Conservation (phyloP, 2,888 invertebrate genomes). For the Platycnemis pennipes region DNA sequence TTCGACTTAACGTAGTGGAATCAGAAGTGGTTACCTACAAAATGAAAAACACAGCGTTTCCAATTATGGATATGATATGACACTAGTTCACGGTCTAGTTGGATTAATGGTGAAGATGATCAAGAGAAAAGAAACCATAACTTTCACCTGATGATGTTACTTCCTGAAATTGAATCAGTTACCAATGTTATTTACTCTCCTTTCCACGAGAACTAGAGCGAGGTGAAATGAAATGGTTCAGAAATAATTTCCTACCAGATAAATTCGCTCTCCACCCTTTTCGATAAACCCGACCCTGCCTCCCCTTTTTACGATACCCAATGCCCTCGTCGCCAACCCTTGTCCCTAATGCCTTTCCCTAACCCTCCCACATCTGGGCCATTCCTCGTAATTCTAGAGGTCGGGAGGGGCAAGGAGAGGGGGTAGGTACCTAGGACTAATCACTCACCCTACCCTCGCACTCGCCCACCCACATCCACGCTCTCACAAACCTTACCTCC, state of each 20-base stretch:
- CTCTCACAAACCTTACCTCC: not conserved
- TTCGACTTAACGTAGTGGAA: too few species aligned
- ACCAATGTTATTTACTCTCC: not conserved
- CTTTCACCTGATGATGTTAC: not conserved
- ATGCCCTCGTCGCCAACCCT: not conserved
- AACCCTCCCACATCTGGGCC: not conserved
- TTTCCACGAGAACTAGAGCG: not conserved
- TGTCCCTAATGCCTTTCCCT: not conserved
- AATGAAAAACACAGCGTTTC: too few species aligned
- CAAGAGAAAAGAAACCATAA: too few species aligned
- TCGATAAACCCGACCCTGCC: too few species aligned
- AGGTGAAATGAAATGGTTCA: not conserved
- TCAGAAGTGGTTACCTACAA: too few species aligned
- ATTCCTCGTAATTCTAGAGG: slow-evolving; percentile 1
- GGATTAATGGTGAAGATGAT: too few species aligned
- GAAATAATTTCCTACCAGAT: not conserved
- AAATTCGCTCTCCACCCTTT: not conserved
- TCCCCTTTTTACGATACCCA: not conserved
- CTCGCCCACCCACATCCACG: not conserved
- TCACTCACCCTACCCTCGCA: not conserved
- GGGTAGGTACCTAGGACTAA: slow-evolving; percentile 4
- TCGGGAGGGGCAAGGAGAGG: not conserved
- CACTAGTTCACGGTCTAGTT: too few species aligned
- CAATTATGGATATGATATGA: too few species aligned
- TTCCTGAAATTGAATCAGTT: not conserved